Evolutionary conservation across 1,140 invertebrate genomes (phyloP).

Genomic region (Leptonema lineaticorne): DNA sequence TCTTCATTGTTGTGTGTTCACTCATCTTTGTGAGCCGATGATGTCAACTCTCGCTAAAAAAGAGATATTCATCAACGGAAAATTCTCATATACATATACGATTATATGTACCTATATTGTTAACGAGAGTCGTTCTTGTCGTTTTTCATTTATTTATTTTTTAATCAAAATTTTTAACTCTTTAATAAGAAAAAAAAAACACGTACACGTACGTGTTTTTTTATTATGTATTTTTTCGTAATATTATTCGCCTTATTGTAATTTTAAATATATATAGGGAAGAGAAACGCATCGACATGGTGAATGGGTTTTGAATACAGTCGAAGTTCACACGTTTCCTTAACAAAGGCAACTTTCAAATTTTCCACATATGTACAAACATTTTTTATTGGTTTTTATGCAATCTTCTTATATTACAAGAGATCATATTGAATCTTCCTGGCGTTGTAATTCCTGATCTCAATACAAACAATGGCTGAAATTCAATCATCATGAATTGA

Average conservation of each 20-base stretch:
- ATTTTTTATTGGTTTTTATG: neutral
- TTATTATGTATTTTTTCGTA: no score
- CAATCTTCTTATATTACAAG: no score
- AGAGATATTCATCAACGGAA: neutral
- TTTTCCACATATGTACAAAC: neutral
- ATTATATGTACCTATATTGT: neutral
- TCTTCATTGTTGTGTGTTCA: neutral
- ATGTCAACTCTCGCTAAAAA: constrained; percentile 8
- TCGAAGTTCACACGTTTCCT: constrained; percentile 20
- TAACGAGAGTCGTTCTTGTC: neutral
- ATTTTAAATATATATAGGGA: neutral
- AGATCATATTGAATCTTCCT: no score
- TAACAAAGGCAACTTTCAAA: neutral
- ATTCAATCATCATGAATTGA: neutral
- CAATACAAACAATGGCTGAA: neutral
- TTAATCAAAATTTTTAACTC: no score
- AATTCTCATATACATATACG: neutral
- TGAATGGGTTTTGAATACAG: constrained; percentile 17
- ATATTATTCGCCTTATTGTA: neutral
- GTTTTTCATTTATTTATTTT: neutral
- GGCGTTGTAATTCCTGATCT: no score
- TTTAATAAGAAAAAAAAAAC: no score
- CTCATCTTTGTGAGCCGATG: constrained; percentile 10
- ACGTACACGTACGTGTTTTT: neutral
- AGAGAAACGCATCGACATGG: constrained; percentile 15